Base-by-base conservation (phyloP, 2,797 vertebrate genomes). In the Cossypha caffra region DNA sequence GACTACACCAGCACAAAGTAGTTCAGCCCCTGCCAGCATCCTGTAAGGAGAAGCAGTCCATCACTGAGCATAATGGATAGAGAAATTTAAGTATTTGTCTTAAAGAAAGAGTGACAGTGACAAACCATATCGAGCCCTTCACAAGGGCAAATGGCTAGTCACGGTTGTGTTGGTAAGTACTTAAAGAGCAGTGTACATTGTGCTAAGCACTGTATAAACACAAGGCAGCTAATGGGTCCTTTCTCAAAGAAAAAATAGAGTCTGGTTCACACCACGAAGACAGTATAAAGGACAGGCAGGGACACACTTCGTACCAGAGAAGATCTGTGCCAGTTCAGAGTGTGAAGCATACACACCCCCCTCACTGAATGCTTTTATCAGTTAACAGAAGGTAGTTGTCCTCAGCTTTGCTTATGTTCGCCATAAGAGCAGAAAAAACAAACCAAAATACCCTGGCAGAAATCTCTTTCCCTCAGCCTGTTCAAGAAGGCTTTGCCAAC, bases 231-330 rank as follows among this genome's bases (percentile, higher is more conserved):
- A 97, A 86, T 20, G 16, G 37, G 52, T 68, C 72, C 64, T 80
- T 91, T 89, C 81, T 93, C 78, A 90, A 93, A 93, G 91, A 42
- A 75, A 90, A 91, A 97, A 93, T 0, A 93, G 69, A 31, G 37
- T 31, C 35, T 58, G 54, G 57, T 68, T 91, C 80, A 89, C 29
- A 67, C 48, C 45, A 87, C 31, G 59, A 67, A 87, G 43, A 77
- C 3, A 74, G n/a, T 11, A 67, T 5, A 83, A 94, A 91, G 62
- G 75, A 93, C 59, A 88, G 57, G 38, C 87, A 90, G 55, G 81
- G 72, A 63, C 64, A 88, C 38, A n/a, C 29, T 13, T 2, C 0
- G 0, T 61, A 74, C 68, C 68, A 64, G 43, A 61, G 51, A 43
- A 82, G 72, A 85, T 66, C 45, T 37, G 35, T 61, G 68, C 29